Conservation (phyloP, 2,888 invertebrate genomes). For the Isoperla grammatica region DNA sequence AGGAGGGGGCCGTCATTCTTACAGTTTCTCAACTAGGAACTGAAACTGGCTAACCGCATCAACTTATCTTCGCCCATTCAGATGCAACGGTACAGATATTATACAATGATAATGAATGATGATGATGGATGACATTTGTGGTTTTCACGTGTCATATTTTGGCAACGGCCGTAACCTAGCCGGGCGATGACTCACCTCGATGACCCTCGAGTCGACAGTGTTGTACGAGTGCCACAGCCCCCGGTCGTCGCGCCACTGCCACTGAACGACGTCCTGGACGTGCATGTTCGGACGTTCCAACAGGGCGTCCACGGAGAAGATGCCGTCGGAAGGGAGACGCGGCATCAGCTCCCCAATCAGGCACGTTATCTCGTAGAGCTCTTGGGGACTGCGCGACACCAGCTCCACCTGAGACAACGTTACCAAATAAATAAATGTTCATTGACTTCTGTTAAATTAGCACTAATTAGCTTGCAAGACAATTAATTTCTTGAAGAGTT, state of each 20-base stretch:
- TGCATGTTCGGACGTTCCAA: conserved; percentile 67
- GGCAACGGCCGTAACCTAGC: too few relatives aligned
- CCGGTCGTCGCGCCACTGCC: conserved; percentile 98
- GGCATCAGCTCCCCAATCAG: conserved; percentile 97
- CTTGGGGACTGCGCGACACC: conserved; percentile 87
- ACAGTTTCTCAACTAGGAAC: too few relatives aligned
- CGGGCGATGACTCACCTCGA: conserved; percentile 78
- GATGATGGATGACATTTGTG: too few relatives aligned
- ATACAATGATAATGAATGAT: too few relatives aligned
- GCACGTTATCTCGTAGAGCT: conserved; percentile 94
- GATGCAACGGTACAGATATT: too few relatives aligned
- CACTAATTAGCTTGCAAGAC: background rate
- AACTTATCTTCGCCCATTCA: too few relatives aligned
- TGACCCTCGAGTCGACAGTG: conserved; percentile 85
- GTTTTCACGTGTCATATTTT: too few relatives aligned
- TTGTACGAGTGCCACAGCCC: conserved; percentile 89
- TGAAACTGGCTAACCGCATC: too few relatives aligned
- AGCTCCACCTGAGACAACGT: conserved; percentile 69
- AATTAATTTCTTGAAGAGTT: conserved; percentile 1
- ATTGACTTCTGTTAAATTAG: too few relatives aligned
- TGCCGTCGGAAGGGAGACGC: conserved; percentile 87
- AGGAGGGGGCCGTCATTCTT: too few relatives aligned
- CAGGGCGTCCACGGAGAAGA: conserved; percentile 88
- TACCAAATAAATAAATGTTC: too few relatives aligned
- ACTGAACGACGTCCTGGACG: conserved; percentile 73